phyloP scores from a whole-genome alignment of 2,797 vertebrate genomes.

The Phrynocephalus forsythii region DNA sequence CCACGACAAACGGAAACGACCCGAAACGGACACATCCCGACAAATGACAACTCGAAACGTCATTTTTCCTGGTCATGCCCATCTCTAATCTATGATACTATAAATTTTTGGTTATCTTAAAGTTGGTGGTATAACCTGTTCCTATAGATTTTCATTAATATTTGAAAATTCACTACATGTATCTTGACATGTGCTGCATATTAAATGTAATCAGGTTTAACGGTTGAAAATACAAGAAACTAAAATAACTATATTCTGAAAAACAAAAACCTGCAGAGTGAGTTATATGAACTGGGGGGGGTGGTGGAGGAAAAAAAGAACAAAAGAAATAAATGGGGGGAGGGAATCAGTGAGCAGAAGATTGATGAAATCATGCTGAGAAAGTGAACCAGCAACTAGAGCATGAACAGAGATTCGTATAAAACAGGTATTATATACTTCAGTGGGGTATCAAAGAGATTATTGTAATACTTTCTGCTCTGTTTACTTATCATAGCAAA shows the following conservation, averaged over 20 bases:
- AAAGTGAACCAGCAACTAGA: constrained; percentile 73
- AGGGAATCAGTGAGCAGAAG: constrained; percentile 65
- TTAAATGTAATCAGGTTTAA: constrained; percentile 66
- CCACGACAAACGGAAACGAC: too few species aligned
- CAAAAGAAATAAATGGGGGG: background rate
- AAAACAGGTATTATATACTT: constrained; percentile 73
- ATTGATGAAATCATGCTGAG: constrained; percentile 73
- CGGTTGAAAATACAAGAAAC: constrained; percentile 73
- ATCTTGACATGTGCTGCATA: constrained; percentile 14
- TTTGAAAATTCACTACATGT: constrained; percentile 10
- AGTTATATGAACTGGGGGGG: constrained; percentile 64
- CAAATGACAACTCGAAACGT: too few species aligned
- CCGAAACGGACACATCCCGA: too few species aligned
- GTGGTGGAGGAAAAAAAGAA: background rate
- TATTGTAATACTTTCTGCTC: constrained; percentile 39
- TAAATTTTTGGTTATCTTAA: constrained; percentile 13
- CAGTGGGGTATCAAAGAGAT: constrained; percentile 35
- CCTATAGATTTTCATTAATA: constrained; percentile 26
- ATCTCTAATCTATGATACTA: constrained; percentile 16
- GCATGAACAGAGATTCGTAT: constrained; percentile 68
- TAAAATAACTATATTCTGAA: constrained; percentile 75
- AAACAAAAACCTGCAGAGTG: constrained; percentile 69
- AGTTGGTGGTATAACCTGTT: background rate
- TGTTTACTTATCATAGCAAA: constrained; percentile 23
- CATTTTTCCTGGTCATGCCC: too few species aligned